Percentiles rank a stretch among this genome's conserved stretches.
These are phyloP conservation scores for Chaetodon trifasciatus DNA, from an alignment of 2,797 vertebrate species.

Conservation along the genomic window DNA sequence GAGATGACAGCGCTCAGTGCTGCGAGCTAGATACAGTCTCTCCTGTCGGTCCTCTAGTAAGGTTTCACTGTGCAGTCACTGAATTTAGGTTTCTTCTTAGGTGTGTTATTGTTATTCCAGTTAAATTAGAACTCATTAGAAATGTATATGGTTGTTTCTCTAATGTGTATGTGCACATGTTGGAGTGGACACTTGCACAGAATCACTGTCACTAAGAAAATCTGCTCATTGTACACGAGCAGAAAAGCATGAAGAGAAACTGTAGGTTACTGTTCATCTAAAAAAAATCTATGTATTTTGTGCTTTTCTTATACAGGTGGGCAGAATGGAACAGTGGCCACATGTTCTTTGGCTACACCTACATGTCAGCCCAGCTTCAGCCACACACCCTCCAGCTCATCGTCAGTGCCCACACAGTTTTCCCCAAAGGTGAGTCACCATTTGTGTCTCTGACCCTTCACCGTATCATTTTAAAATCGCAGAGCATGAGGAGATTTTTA, in stretches of 20 bases:
- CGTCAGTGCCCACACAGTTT: constrained; percentile 85
- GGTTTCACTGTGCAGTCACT: background rate
- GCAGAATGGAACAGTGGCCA: constrained; percentile 17
- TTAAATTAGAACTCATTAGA: background rate
- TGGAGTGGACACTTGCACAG: background rate
- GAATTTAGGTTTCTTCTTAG: background rate
- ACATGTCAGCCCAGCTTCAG: constrained; percentile 87
- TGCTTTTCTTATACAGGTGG: constrained; percentile 26
- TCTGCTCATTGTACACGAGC: background rate
- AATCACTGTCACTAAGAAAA: background rate
- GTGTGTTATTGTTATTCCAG: background rate
- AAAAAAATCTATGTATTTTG: no score
- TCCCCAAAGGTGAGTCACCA: constrained; percentile 88
- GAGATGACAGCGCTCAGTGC: background rate
- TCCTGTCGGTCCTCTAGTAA: background rate
- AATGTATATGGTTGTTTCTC: background rate
- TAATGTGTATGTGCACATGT: background rate
- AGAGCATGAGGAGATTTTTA: background rate
- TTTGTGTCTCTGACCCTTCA: background rate
- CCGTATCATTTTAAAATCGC: background rate
- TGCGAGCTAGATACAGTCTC: no score
- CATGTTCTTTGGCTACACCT: constrained; percentile 80
- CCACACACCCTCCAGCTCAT: constrained; percentile 85
- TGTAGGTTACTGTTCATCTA: background rate
- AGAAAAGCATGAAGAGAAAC: background rate